Percentiles rank a stretch among this genome's conserved stretches.
Evolutionary conservation across 2,113 vertebrate species (phyloP).

Genomic region (Epinephelus lanceolatus): DNA sequence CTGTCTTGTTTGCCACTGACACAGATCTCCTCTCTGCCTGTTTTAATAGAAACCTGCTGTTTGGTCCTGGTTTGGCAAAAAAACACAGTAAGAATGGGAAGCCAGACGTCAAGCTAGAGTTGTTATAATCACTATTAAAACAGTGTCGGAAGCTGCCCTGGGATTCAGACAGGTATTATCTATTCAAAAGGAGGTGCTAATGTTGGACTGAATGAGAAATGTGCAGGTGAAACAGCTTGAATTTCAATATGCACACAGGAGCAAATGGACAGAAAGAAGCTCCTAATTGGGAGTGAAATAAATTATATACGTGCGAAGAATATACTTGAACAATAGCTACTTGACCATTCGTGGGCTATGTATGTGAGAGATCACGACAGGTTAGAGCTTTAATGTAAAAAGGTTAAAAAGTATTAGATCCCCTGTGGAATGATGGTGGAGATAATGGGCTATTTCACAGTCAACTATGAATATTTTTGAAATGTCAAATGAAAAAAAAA

Average conservation of each 20-base stretch:
- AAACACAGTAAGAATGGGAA: constrained; percentile 30
- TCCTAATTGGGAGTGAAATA: constrained; percentile 29
- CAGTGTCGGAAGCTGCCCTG: constrained; percentile 14
- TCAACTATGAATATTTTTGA: not conserved
- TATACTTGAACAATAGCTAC: not conserved
- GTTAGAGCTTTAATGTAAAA: constrained; percentile 22
- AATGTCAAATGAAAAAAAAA: constrained; percentile 16
- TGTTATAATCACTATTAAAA: constrained; percentile 28
- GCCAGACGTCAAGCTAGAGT: constrained; percentile 29
- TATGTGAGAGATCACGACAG: constrained; percentile 19
- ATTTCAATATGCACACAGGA: constrained; percentile 49
- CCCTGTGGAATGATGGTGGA: not conserved
- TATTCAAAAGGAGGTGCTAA: constrained; percentile 50
- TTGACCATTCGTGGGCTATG: not conserved
- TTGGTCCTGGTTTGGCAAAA: constrained; percentile 36
- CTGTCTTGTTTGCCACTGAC: not conserved
- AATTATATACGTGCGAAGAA: constrained; percentile 5
- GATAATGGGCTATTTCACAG: constrained; percentile 29
- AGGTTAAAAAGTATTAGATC: not conserved
- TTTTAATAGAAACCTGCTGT: constrained; percentile 28
- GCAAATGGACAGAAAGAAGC: constrained; percentile 11
- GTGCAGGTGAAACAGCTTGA: constrained; percentile 32
- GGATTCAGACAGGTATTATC: constrained; percentile 50
- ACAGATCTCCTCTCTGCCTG: not conserved
- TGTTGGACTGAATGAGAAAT: constrained; percentile 57